phyloP scores from a whole-genome alignment of 2,113 vertebrate species.

The Helogale parvula region DNA sequence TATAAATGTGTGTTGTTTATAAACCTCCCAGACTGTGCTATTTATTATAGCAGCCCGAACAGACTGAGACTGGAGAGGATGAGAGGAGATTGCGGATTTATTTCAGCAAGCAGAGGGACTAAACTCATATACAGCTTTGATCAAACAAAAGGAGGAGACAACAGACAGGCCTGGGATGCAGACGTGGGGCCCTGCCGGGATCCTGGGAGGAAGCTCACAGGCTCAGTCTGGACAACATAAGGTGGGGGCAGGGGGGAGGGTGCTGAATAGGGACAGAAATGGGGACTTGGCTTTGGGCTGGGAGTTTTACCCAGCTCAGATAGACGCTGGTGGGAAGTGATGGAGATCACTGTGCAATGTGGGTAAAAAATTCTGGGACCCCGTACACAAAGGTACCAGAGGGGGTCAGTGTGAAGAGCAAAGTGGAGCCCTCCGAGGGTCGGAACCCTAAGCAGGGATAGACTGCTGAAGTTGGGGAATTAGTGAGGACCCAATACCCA shows the following conservation, averaged over 20 bases:
- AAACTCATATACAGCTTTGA: neutral
- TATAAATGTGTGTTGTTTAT: neutral
- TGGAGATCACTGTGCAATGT: neutral
- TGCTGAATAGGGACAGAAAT: neutral
- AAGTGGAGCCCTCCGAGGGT: fast-evolving
- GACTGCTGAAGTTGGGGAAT: fast-evolving
- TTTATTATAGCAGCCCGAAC: neutral
- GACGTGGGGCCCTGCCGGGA: neutral
- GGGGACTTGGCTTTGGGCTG: too few species aligned
- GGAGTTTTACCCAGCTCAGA: fast-evolving
- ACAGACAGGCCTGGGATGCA: neutral
- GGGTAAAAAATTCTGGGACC: neutral
- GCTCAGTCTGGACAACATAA: neutral
- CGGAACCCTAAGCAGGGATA: neutral
- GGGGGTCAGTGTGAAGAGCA: neutral
- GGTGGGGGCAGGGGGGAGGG: fast-evolving
- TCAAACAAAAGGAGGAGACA: neutral
- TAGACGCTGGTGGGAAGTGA: neutral
- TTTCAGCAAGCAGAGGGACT: neutral
- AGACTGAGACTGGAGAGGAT: neutral
- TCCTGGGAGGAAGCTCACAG: neutral
- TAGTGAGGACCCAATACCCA: fast-evolving
- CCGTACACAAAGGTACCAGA: fast-evolving
- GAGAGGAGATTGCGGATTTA: neutral
- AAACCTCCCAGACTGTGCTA: neutral